These are phyloP conservation scores for Heliothis subflexa DNA, from an alignment of 1,140 invertebrate genomes.

Conservation along the genomic window DNA sequence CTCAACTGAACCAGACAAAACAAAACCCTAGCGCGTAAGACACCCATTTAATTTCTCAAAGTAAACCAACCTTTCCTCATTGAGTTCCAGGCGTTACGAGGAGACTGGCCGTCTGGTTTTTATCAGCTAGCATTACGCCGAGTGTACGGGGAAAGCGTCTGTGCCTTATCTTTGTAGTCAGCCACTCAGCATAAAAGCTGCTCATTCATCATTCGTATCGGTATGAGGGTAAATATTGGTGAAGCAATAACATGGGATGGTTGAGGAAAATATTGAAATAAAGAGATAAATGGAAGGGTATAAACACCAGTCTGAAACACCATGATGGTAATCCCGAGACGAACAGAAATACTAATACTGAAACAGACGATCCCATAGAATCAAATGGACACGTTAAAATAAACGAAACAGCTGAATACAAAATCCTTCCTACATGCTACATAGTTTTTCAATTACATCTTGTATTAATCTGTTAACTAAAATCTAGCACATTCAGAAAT, in stretches of 20 bases:
- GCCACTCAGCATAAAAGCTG: background rate
- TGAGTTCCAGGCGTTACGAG: background rate
- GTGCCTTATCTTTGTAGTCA: background rate
- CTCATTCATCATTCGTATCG: background rate
- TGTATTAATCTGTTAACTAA: background rate
- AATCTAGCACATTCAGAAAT: slow-evolving; percentile 1
- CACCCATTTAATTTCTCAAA: background rate
- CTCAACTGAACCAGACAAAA: too few relatives aligned
- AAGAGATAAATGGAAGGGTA: background rate
- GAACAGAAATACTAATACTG: too few relatives aligned
- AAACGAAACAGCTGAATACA: too few relatives aligned
- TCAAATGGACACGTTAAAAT: too few relatives aligned
- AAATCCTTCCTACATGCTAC: too few relatives aligned
- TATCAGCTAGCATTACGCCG: slow-evolving; percentile 3
- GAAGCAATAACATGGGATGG: background rate
- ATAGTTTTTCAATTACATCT: background rate
- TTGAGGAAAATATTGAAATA: background rate
- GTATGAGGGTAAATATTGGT: background rate
- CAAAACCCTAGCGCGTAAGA: background rate
- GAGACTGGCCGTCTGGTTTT: slow-evolving; percentile 30
- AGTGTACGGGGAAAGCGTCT: background rate
- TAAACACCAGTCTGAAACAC: too few relatives aligned
- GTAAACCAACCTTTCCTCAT: background rate
- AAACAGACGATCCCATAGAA: too few relatives aligned
- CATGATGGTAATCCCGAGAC: too few relatives aligned